Conservation (phyloP, 2,888 invertebrate genomes). For the Tachina lurida region DNA sequence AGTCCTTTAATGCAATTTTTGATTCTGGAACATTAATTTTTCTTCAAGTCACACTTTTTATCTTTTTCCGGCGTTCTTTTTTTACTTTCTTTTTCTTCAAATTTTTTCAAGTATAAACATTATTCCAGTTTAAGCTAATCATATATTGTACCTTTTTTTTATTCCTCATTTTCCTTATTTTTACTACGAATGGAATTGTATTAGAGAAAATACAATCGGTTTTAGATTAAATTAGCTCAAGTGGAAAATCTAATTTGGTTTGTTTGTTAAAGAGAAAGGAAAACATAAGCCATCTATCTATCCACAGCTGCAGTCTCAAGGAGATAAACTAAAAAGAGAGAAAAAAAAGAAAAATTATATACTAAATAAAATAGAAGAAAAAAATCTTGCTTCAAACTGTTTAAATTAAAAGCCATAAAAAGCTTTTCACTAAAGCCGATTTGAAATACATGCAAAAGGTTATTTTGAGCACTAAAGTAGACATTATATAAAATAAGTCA, state of each 20-base stretch:
- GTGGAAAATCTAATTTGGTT: conserved; percentile 61
- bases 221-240: conserved; percentile 60
- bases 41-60: neutral
- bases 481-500: neutral
- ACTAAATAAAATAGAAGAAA: neutral
- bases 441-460: neutral
- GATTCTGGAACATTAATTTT: too few species aligned
- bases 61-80: neutral
- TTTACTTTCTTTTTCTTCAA: conserved; percentile 1
- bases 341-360: neutral
- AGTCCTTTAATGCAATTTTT: too few species aligned
- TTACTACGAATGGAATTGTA: conserved; percentile 14
- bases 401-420: neutral
- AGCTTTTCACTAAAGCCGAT: neutral
- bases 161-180: conserved; percentile 3
- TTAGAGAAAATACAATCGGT: conserved; percentile 61
- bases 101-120: conserved; percentile 38
- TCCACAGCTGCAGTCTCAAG: neutral
- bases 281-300: conserved; percentile 5
- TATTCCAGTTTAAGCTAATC: conserved; percentile 38
- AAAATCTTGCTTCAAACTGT: neutral
- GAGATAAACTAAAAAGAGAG: conserved; percentile 23
- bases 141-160: conserved; percentile 20
- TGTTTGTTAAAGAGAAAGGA: conserved; percentile 18
- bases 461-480: neutral